These are phyloP conservation scores for Megathymus violae DNA, from an alignment of 1,140 invertebrate species.

Conservation along the genomic window DNA sequence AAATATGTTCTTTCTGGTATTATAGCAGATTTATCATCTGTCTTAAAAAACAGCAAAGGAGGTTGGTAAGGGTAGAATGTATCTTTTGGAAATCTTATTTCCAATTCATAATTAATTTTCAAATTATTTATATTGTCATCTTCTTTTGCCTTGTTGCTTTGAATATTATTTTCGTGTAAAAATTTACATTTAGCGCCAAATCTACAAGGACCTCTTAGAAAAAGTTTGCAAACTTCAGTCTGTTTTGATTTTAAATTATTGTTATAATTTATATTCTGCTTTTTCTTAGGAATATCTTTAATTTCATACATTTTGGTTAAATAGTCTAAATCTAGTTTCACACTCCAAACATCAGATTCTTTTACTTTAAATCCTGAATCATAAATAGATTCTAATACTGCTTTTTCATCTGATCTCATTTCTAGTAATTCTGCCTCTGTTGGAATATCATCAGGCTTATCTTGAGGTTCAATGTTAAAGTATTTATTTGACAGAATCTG, in stretches of 20 bases:
- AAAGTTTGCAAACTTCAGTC: slow-evolving; percentile 88
- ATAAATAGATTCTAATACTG: slow-evolving; percentile 90
- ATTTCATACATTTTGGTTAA: slow-evolving; percentile 85
- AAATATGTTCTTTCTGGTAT: slow-evolving; percentile 86
- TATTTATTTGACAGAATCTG: slow-evolving; percentile 89
- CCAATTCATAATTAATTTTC: slow-evolving; percentile 85
- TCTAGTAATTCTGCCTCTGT: slow-evolving; percentile 84
- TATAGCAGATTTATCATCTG: slow-evolving; percentile 76
- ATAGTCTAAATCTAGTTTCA: slow-evolving; percentile 88
- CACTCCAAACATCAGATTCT: slow-evolving; percentile 87
- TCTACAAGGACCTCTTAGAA: slow-evolving; percentile 87
- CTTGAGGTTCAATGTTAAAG: slow-evolving; percentile 81
- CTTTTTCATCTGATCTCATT: slow-evolving; percentile 88
- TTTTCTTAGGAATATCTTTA: slow-evolving; percentile 75
- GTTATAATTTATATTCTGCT: slow-evolving; percentile 73
- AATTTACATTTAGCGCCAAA: slow-evolving; percentile 89
- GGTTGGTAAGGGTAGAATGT: slow-evolving; percentile 89
- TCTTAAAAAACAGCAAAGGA: slow-evolving; percentile 88
- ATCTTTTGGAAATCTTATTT: slow-evolving; percentile 89
- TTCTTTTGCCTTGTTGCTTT: slow-evolving; percentile 35
- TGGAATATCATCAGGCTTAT: slow-evolving; percentile 69
- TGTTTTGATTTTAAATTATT: slow-evolving; percentile 81
- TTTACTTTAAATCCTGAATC: slow-evolving; percentile 87
- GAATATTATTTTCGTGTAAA: slow-evolving; percentile 85
- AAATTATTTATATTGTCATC: slow-evolving; percentile 49